Conservation (phyloP, 2,797 vertebrate species). For the Tenualosa thibaudeaui region DNA sequence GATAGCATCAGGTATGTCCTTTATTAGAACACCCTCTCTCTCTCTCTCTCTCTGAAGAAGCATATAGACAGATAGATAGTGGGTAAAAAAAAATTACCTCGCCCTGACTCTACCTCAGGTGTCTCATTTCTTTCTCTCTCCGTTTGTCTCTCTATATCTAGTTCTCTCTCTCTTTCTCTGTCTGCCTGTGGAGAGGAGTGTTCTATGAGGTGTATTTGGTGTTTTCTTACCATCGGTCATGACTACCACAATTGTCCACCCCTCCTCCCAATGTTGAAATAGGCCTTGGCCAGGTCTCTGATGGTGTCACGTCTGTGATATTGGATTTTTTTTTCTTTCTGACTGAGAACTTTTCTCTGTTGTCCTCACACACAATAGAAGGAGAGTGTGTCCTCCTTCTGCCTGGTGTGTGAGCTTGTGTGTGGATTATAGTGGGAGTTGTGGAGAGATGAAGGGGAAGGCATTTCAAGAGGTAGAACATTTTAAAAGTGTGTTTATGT, state of each 20-base stretch:
- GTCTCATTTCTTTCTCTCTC: conserved; percentile 35
- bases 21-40: background rate
- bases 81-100: background rate
- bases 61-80: background rate
- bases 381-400: conserved; percentile 1
- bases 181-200: conserved; percentile 43
- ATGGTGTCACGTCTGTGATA: conserved; percentile 54
- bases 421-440: background rate
- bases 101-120: background rate
- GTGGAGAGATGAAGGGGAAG: too few relatives aligned
- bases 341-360: conserved; percentile 33
- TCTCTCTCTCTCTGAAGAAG: background rate
- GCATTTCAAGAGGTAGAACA: too few relatives aligned
- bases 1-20: conserved; percentile 2
- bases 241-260: conserved; percentile 51
- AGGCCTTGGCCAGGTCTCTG: conserved; percentile 59
- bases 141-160: conserved; percentile 44
- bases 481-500: background rate
- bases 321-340: conserved; percentile 48
- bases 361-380: conserved; percentile 41
- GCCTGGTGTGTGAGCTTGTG: background rate
- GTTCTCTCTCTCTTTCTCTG: conserved; percentile 46
- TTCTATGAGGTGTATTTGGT: conserved; percentile 59
- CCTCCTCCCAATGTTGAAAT: conserved; percentile 63
- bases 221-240: conserved; percentile 59